phyloP scores from a whole-genome alignment of 2,797 vertebrate species.

The Catamblyrhynchus diadema region DNA sequence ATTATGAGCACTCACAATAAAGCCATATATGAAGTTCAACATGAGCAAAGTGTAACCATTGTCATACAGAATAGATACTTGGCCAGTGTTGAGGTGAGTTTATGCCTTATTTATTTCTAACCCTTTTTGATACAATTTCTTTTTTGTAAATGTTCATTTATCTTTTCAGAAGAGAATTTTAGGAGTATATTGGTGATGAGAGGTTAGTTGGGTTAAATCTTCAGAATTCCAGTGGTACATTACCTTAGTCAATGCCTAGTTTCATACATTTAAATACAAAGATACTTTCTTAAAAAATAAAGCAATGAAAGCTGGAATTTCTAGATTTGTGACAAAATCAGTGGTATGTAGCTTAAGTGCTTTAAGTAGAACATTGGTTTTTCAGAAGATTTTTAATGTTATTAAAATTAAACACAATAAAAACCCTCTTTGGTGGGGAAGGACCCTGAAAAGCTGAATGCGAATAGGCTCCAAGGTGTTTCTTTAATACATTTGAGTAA shows the following conservation, averaged over 20 bases:
- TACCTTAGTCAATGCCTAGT: background rate
- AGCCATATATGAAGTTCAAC: constrained; percentile 53
- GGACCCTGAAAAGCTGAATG: background rate
- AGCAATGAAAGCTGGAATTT: background rate
- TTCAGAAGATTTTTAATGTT: background rate
- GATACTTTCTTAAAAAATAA: background rate
- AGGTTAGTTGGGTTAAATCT: background rate
- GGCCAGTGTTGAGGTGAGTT: constrained; percentile 71
- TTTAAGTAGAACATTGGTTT: background rate
- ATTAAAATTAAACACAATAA: background rate
- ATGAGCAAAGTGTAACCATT: constrained; percentile 70
- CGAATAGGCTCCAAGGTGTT: background rate
- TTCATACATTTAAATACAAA: background rate
- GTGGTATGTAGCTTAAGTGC: background rate
- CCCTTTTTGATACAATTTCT: background rate
- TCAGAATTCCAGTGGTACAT: background rate
- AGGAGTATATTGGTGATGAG: background rate
- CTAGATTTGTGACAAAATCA: background rate
- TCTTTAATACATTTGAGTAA: background rate
- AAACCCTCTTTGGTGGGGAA: background rate
- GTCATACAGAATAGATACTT: constrained; percentile 58
- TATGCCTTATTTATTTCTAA: background rate
- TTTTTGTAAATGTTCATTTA: background rate
- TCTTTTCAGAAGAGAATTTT: background rate
- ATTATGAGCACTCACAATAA: constrained; percentile 66